Evolutionary conservation across 2,888 invertebrate species (phyloP), one percentile per base, ranked within the genome.

Genomic region (Rutpela maculata): DNA sequence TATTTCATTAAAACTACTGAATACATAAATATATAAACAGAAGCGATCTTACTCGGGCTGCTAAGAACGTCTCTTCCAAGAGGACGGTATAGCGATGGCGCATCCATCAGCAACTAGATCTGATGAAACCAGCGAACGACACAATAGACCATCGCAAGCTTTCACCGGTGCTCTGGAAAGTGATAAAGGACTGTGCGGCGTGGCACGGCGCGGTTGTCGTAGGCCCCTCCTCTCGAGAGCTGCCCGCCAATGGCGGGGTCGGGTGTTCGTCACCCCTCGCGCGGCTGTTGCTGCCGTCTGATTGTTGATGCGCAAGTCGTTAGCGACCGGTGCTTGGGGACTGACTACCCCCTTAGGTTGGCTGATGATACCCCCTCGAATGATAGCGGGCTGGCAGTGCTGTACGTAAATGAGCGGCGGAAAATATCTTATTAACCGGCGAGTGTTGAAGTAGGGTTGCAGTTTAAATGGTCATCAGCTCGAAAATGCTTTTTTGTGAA

Each of bases 251-350:
- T 81, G 66, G 76, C 72, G 68, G n/a, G 22, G 10, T 65, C 18
- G 57, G 66, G 50, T 56, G 76, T 78, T 26, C 77, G 75, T 78
- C 76, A 77, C 78, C 81, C 80, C 77, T 79, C 74, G 71, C 57
- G 60, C 22, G 67, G 62, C 69, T 59, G 56, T 74, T 73, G 73
- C 69, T 68, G 74, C 50, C 62, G 75, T 75, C 63, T 66, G 74
- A 78, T 65, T 62, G 62, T 73, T 69, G 78, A 76, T 31, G 80
- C 78, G 80, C 80, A 76, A 57, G 77, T 76, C 74, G 76, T 50
- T 66, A 63, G 79, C 69, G 5, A 17, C 70, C 22, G 70, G 31
- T 55, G 50, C 31, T 19, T 50, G 62, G 65, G 75, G 69, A 71
- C 67, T 56, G 69, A 71, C 67, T 56, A 62, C 70, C 70, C 69